These are phyloP conservation scores for Sebastes reedi DNA, from an alignment of 2,797 vertebrate genomes.

Conservation along the genomic window DNA sequence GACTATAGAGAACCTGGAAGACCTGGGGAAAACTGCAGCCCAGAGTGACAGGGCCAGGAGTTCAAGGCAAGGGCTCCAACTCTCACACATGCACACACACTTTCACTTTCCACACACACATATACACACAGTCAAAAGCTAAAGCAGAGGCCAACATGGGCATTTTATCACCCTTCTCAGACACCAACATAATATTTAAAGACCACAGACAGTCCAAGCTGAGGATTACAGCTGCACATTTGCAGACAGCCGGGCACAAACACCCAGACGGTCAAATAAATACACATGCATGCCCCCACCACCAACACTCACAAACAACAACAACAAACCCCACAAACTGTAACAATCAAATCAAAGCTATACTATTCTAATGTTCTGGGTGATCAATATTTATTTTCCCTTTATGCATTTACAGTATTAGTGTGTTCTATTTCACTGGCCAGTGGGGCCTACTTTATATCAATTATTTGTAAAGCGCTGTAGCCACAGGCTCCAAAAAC, in stretches of 20 bases:
- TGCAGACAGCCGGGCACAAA: conserved; percentile 30
- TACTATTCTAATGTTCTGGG: conserved; percentile 47
- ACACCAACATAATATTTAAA: conserved; percentile 40
- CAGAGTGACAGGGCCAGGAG: conserved; percentile 72
- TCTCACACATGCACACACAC: conserved; percentile 35
- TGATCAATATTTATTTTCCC: conserved; percentile 75
- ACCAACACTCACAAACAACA: conserved; percentile 5
- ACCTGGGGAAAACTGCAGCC: conserved; percentile 74
- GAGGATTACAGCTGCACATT: conserved; percentile 14
- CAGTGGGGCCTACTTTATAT: conserved; percentile 64
- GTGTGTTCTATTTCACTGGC: conserved; percentile 65
- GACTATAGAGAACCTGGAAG: conserved; percentile 86
- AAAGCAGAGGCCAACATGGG: conserved; percentile 14
- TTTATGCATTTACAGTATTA: conserved; percentile 71
- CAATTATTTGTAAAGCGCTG: conserved; percentile 67
- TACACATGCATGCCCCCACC: neutral
- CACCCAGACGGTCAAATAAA: conserved; percentile 35
- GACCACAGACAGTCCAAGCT: conserved; percentile 1
- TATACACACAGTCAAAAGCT: conserved; percentile 1
- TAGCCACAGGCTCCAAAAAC: conserved; percentile 66
- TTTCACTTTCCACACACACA: conserved; percentile 21
- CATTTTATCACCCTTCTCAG: conserved; percentile 16
- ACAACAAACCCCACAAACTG: conserved; percentile 37
- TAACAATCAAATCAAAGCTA: conserved; percentile 66
- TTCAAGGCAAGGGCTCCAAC: conserved; percentile 63